phyloP scores from a whole-genome alignment of 2,888 invertebrate genomes.

The Volucella inflata region DNA sequence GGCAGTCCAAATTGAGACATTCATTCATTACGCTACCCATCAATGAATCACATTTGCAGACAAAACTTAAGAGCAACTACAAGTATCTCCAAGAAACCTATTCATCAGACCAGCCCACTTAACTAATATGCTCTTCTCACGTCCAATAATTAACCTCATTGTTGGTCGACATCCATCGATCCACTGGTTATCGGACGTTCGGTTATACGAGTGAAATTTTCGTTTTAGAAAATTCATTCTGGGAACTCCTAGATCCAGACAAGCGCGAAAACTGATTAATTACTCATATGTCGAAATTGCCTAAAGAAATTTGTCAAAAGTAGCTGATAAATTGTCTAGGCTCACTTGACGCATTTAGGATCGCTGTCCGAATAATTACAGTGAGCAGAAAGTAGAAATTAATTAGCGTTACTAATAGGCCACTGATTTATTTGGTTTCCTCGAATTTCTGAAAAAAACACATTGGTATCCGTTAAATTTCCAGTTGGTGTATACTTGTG shows the following conservation, averaged over 20 bases:
- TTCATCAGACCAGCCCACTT: slow-evolving; percentile 50
- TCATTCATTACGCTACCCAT: slow-evolving; percentile 33
- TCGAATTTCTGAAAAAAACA: slow-evolving; percentile 29
- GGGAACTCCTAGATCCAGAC: background rate
- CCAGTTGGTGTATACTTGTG: slow-evolving; percentile 1
- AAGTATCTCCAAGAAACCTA: slow-evolving; percentile 32
- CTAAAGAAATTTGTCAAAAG: slow-evolving; percentile 33
- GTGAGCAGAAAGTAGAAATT: slow-evolving; percentile 19
- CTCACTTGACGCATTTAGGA: slow-evolving; percentile 24
- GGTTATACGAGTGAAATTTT: slow-evolving; percentile 4
- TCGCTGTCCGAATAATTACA: slow-evolving; percentile 44
- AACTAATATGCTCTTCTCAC: slow-evolving; percentile 2
- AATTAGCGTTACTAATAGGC: slow-evolving; percentile 37
- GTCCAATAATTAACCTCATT: slow-evolving; percentile 39
- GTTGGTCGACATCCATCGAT: slow-evolving; percentile 15
- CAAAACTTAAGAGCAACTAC: slow-evolving; percentile 5
- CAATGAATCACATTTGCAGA: slow-evolving; percentile 26
- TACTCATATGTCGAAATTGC: background rate
- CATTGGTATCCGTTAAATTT: slow-evolving; percentile 25
- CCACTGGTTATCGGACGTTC: background rate
- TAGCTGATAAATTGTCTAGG: background rate
- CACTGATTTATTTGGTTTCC: slow-evolving; percentile 37
- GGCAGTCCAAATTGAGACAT: background rate
- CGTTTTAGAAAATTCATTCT: slow-evolving; percentile 4
- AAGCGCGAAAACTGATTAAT: slow-evolving; percentile 31